phyloP scores from a whole-genome alignment of 2,888 invertebrate species.

The Torymus aiolomorphi region DNA sequence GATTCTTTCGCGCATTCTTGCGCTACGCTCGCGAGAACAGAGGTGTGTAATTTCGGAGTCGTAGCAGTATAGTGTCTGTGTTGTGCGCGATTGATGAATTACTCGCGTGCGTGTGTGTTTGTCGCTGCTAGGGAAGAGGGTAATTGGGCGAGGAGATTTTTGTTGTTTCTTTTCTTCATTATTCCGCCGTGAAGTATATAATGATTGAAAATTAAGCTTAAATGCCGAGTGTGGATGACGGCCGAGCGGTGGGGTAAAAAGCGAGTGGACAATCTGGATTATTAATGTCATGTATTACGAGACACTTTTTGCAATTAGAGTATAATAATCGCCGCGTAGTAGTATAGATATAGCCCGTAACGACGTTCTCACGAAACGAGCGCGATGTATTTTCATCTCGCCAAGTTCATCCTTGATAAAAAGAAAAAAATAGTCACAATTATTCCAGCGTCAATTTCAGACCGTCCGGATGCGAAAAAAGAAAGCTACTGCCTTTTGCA shows the following conservation, averaged over 20 bases:
- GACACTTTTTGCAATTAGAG: neutral
- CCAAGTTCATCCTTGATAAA: too few species aligned
- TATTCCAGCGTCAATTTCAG: too few species aligned
- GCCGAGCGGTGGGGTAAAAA: too few species aligned
- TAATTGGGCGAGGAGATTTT: constrained; percentile 9
- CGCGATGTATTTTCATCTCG: too few species aligned
- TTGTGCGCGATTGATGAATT: constrained; percentile 46
- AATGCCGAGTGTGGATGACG: neutral
- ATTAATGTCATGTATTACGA: too few species aligned
- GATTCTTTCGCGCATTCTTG: constrained; percentile 30
- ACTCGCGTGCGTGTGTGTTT: too few species aligned
- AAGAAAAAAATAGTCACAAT: too few species aligned
- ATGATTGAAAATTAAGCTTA: constrained; percentile 37
- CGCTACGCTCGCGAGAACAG: neutral
- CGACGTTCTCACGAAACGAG: too few species aligned
- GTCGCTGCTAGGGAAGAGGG: neutral
- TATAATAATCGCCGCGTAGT: neutral
- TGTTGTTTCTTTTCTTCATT: constrained; percentile 22
- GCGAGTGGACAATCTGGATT: too few species aligned
- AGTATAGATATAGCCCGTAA: too few species aligned
- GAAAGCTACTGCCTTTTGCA: too few species aligned
- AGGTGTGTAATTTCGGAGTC: constrained; percentile 43
- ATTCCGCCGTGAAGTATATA: neutral
- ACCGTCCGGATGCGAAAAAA: too few species aligned
- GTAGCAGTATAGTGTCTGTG: neutral